Percentiles rank a stretch among this genome's conserved stretches.
Evolutionary conservation across 1,140 invertebrate species (phyloP).

Genomic region (Steinernema khuongi): DNA sequence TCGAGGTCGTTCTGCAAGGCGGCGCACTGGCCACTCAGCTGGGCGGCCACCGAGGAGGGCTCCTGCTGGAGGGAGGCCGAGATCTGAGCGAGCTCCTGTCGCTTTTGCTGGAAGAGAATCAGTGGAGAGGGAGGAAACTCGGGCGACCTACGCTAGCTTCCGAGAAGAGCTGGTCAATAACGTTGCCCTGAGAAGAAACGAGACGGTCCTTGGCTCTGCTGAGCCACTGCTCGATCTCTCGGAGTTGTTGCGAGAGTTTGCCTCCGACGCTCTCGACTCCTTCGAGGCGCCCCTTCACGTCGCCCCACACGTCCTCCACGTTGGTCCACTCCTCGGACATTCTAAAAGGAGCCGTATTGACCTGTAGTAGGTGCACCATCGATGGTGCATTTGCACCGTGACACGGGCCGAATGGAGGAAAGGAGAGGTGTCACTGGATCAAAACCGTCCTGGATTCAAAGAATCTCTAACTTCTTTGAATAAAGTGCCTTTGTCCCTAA

Average conservation of each 20-base stretch:
- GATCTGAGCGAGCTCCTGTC: not conserved
- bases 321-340: slow-evolving; percentile 68
- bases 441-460: too few species aligned
- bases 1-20: slow-evolving; percentile 30
- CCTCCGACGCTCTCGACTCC: slow-evolving; percentile 64
- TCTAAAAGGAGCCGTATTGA: slow-evolving; percentile 59
- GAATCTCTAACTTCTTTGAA: too few species aligned
- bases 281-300: slow-evolving; percentile 55
- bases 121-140: not conserved
- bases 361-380: not conserved
- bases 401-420: too few species aligned
- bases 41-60: not conserved
- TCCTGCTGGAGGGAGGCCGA: not conserved
- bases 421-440: too few species aligned
- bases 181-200: not conserved
- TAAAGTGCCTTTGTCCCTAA: too few species aligned
- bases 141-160: not conserved
- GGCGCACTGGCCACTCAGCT: not conserved
- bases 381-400: too few species aligned
- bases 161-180: not conserved
- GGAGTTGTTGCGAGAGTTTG: slow-evolving; percentile 67
- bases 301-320: slow-evolving; percentile 63
- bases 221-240: slow-evolving; percentile 63
- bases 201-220: slow-evolving; percentile 17
- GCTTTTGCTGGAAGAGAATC: not conserved